Base-by-base conservation (phyloP, 1,140 invertebrate genomes). In the Bombus picipes region DNA sequence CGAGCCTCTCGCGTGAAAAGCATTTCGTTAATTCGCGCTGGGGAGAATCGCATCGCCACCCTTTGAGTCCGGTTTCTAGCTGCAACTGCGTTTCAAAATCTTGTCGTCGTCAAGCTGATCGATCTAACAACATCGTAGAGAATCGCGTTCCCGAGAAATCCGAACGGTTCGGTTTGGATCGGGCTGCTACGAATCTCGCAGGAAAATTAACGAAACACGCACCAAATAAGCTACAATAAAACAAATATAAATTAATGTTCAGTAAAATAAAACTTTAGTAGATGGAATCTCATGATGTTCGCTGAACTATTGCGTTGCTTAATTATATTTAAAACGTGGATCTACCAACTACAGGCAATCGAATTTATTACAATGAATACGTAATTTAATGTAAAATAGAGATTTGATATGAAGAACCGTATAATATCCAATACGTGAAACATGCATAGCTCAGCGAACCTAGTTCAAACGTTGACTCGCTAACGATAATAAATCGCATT, bases 1-100 rank as follows among this genome's bases (percentile, higher is more conserved):
- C 32, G 71, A 41, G 37, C 53, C 34, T 47, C 41, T 39, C 83
- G 37, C 84, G 79, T 47, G 78, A 66, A 85, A 72, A 80, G 15
- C 43, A 59, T n/a, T 59, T 32, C 70, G 32, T 73, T 81, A n/a
- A 81, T 57, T 66, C 39, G 28, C 28, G 57, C 39, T 25, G 10
- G n/a, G 9, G 41, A 18, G 43, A 8, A 9, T 32, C 68, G 80
- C 10, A 32, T 15, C 62, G 13, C 18, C 13, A 59, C n/a, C 47
- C 25, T 28, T 28, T 3, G 34, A 32, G 28, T 41, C 39, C 39
- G 9, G 25, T n/a, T 70, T 12, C 59, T 41, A 68, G 5, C 32
- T 68, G n/a, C 15, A 15, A 65, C 62, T n/a, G 57, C 47, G 47
- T 59, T 59, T 59, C 57, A 59, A n/a, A n/a, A 62, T 62, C 59